These are phyloP conservation scores for Euphonia xanthogaster DNA, from an alignment of 2,797 vertebrate species.

Conservation along the genomic window DNA sequence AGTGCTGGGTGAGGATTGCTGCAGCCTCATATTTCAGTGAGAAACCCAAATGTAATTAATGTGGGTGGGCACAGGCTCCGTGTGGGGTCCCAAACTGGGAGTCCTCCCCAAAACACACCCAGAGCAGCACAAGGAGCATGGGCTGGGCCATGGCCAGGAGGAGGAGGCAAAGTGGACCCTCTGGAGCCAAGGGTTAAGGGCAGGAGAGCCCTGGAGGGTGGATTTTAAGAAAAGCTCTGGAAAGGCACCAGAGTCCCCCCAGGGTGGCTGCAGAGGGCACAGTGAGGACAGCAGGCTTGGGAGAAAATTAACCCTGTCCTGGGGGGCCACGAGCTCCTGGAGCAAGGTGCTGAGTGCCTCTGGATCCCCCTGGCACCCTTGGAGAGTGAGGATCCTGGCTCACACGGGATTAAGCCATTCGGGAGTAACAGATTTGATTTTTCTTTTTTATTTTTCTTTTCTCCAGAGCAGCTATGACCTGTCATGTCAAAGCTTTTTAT, in stretches of 20 bases:
- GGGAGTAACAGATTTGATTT: constrained; percentile 35
- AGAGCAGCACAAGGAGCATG: not conserved
- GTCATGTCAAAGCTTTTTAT: constrained; percentile 62
- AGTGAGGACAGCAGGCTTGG: not conserved
- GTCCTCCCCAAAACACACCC: fast-evolving
- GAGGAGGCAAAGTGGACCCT: fast-evolving
- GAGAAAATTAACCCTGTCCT: not conserved
- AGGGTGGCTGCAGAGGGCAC: not conserved
- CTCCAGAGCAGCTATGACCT: constrained; percentile 5
- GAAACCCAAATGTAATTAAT: constrained; percentile 49
- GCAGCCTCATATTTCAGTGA: not conserved
- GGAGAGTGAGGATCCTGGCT: not conserved
- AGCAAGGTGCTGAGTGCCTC: not conserved
- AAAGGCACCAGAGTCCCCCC: not conserved
- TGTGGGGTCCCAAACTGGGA: not conserved
- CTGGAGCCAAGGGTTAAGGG: not conserved
- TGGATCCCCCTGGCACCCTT: not conserved
- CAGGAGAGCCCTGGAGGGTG: not conserved
- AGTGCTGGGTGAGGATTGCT: not conserved
- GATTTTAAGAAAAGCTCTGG: not conserved
- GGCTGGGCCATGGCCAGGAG: not conserved
- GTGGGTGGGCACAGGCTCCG: not conserved
- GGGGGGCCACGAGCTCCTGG: not conserved
- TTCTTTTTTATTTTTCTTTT: not conserved
- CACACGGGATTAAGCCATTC: constrained; percentile 10